Percentiles rank a stretch among this genome's conserved stretches.
These are phyloP conservation scores for Mythimna albipuncta DNA, from an alignment of 2,888 invertebrate species.

Conservation along the genomic window DNA sequence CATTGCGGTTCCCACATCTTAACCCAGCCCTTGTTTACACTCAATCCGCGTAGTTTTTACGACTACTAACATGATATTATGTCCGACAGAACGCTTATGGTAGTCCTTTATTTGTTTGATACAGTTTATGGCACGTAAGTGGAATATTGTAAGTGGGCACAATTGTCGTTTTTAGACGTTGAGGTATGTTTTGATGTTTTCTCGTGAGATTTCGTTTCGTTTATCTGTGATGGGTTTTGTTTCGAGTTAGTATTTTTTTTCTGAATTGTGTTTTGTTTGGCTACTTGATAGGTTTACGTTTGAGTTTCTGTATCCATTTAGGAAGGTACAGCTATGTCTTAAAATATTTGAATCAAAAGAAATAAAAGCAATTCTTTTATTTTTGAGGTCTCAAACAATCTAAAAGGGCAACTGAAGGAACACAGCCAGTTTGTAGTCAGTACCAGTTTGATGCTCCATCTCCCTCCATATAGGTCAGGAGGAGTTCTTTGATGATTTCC, in stretches of 20 bases:
- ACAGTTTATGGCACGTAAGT: slow-evolving; percentile 82
- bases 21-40: slow-evolving; percentile 86
- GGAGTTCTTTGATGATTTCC: too few relatives aligned
- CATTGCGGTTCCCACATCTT: slow-evolving; percentile 86
- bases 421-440: too few relatives aligned
- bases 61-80: slow-evolving; percentile 85
- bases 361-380: neutral
- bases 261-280: slow-evolving; percentile 14
- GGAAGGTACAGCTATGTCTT: neutral
- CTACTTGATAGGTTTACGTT: neutral
- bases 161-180: slow-evolving; percentile 69
- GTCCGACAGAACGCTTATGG: slow-evolving; percentile 80
- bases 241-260: slow-evolving; percentile 12
- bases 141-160: slow-evolving; percentile 76
- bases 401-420: too few relatives aligned
- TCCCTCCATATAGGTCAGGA: too few relatives aligned
- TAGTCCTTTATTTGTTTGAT: slow-evolving; percentile 84
- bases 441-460: too few relatives aligned
- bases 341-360: neutral
- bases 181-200: slow-evolving; percentile 63
- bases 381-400: neutral
- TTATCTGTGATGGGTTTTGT: slow-evolving; percentile 46
- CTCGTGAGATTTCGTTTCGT: slow-evolving; percentile 60
- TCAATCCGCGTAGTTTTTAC: slow-evolving; percentile 86
- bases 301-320: neutral